These are phyloP conservation scores for Octonoba sinensis DNA, from an alignment of 2,888 invertebrate species.

Conservation along the genomic window DNA sequence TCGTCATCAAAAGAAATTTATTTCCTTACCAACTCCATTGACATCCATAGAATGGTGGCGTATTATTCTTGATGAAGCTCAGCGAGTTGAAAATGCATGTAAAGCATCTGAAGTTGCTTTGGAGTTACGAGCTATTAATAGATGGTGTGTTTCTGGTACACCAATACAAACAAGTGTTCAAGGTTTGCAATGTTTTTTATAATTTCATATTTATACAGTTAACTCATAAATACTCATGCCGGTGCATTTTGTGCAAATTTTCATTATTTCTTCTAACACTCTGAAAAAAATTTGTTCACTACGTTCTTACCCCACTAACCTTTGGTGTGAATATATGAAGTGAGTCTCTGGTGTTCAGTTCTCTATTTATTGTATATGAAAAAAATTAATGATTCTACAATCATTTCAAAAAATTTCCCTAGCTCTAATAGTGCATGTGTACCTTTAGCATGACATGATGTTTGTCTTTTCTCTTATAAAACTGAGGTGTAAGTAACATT, in stretches of 20 bases:
- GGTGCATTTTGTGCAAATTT: too few species aligned
- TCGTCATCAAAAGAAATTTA: constrained; percentile 77
- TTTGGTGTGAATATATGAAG: not conserved
- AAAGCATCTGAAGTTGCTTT: constrained; percentile 78
- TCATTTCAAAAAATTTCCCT: too few species aligned
- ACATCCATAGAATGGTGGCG: constrained; percentile 82
- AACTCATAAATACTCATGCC: too few species aligned
- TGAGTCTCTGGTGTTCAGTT: too few species aligned
- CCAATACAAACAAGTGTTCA: constrained; percentile 77
- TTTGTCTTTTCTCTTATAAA: too few species aligned
- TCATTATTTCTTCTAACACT: too few species aligned
- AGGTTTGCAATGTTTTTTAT: constrained; percentile 70
- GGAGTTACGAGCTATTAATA: constrained; percentile 76
- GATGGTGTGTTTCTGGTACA: constrained; percentile 84
- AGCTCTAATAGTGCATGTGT: too few species aligned
- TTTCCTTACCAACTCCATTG: constrained; percentile 79
- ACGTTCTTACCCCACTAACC: not conserved
- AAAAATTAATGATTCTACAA: too few species aligned
- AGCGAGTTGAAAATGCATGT: constrained; percentile 79
- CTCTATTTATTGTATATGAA: too few species aligned
- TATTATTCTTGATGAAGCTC: constrained; percentile 84
- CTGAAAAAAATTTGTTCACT: too few species aligned
- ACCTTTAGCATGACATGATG: too few species aligned
- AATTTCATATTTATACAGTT: not conserved
- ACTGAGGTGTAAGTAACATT: too few species aligned